A percentile compares a stretch with the other conserved stretches of the same genome.
Conservation (phyloP, 2,888 invertebrate genomes). For the Branchellion lobata region DNA sequence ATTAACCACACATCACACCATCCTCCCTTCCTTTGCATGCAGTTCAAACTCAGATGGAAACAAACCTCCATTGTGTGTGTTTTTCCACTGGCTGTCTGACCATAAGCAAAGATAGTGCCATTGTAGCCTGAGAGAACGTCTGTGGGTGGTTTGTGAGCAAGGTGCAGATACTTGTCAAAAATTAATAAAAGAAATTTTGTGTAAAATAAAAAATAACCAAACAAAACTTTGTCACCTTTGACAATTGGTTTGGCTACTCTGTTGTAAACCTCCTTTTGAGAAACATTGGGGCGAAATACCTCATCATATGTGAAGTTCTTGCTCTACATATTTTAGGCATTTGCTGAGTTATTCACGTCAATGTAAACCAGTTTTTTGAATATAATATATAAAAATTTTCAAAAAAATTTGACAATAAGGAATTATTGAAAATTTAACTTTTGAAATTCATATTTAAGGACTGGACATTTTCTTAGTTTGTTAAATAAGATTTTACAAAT, state of each 20-base stretch:
- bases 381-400: too few species aligned
- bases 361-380: too few species aligned
- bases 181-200: too few species aligned
- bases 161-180: background rate
- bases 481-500: slow-evolving; percentile 15
- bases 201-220: slow-evolving; percentile 4
- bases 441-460: too few species aligned
- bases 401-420: too few species aligned
- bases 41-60: too few species aligned
- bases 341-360: too few species aligned
- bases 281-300: slow-evolving; percentile 97
- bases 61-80: slow-evolving; percentile 99
- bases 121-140: slow-evolving; percentile 98
- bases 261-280: slow-evolving; percentile 98
- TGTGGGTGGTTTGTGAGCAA: slow-evolving; percentile 44
- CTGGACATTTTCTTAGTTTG: background rate
- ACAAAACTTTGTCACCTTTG: slow-evolving; percentile 64
- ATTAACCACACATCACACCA: too few species aligned
- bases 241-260: slow-evolving; percentile 98
- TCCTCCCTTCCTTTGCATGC: too few species aligned
- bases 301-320: slow-evolving; percentile 98
- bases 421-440: too few species aligned
- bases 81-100: slow-evolving; percentile 98
- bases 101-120: slow-evolving; percentile 99
- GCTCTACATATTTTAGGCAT: slow-evolving; percentile 82